Base-by-base conservation (phyloP, 2,888 invertebrate genomes). In the Hymenopus coronatus region DNA sequence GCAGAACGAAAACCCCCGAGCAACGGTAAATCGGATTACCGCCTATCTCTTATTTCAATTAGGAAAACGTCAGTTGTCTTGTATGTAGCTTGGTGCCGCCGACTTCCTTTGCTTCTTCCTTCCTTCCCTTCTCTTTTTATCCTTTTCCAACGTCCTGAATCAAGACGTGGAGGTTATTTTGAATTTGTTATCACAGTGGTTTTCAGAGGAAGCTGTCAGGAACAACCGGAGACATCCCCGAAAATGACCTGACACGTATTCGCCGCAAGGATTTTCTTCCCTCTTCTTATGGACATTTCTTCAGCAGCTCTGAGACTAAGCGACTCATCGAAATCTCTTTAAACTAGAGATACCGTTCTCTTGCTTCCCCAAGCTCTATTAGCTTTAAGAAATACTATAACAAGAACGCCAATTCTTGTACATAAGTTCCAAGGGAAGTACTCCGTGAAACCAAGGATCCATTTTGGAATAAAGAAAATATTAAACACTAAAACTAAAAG, bases 41-140 rank as follows among this genome's bases (percentile, higher is more conserved):
- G 25, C 33, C 82, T 87, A 87, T 87, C 87, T 87, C 87, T 87
- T 87, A 87, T 87, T 87, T 87, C 87, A 87, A 87, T 87, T 87
- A 87, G 87, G 82, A 82, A 82, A 87, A 87, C 87, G 87, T 82
- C 82, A 87, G 82, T 82, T 70, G 54, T 70, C 54, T 70, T 70
- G 54, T 70, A 20, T 20, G 54, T 70, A 70, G 54, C 54, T 70
- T 25, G 54, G 54, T 70, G 54, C 54, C 54, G 54, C 54, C 46
- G 46, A 46, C 46, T 46, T 46, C 46, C 54, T 70, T 70, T 70
- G 20, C 54, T 70, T 20, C 54, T 70, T 70, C 54, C 54, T 70
- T 70, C 54, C 54, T 70, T 70, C 20, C 54, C 25, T 70, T 25
- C 25, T 20, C 54, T 70, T 70, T 70, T 70, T 70, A 70, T 70